A percentile compares a stretch with the other conserved stretches of the same genome.
Evolutionary conservation across 2,113 vertebrate genomes (phyloP).

Genomic region (Mobula hypostoma): DNA sequence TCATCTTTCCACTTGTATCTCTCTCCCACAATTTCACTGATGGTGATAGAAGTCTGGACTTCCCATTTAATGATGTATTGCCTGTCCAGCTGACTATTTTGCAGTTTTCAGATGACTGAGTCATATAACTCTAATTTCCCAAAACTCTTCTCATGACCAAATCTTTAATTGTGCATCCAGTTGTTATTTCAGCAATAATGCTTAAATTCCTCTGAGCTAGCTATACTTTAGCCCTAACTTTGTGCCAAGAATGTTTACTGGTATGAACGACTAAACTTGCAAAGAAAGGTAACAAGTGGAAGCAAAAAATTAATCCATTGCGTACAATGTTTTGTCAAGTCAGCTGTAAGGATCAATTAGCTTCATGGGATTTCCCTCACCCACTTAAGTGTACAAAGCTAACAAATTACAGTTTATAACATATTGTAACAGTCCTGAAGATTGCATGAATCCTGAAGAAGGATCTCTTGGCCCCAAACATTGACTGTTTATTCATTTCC

Average conservation of each 20-base stretch:
- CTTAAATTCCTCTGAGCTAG: background rate
- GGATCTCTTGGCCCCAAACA: no score
- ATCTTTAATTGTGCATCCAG: background rate
- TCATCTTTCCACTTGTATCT: background rate
- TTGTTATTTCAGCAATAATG: background rate
- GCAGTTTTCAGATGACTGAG: background rate
- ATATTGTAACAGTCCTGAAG: no score
- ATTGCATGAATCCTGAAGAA: no score
- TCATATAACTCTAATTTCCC: background rate
- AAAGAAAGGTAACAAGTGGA: background rate
- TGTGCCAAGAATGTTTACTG: background rate
- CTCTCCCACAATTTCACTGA: background rate
- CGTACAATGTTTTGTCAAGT: background rate
- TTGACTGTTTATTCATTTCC: no score
- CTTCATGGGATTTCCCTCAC: no score
- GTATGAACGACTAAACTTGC: background rate
- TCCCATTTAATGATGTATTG: background rate
- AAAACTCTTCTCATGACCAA: background rate
- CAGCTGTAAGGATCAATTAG: background rate
- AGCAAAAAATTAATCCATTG: no score
- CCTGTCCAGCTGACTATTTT: background rate
- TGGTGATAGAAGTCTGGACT: background rate
- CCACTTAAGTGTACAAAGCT: background rate
- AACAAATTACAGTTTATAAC: background rate
- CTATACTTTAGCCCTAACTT: background rate